Evolutionary conservation across 2,113 vertebrate species (phyloP).

Genomic region (Nansenia antarctica): DNA sequence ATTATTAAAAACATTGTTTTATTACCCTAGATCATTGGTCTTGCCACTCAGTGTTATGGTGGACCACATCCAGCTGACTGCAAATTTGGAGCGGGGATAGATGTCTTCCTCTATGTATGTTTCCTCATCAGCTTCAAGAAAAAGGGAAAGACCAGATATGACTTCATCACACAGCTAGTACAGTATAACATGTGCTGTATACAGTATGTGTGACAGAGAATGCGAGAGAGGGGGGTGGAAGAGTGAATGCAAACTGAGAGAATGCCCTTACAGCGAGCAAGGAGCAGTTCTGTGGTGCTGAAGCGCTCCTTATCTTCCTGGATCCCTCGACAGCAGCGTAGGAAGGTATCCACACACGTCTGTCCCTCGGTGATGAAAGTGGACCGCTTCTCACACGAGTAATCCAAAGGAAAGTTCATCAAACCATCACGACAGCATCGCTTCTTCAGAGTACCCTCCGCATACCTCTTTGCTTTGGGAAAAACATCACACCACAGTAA

Average conservation of each 20-base stretch:
- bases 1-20: background rate
- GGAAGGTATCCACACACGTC: constrained; percentile 63
- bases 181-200: background rate
- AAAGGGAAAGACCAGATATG: background rate
- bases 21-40: background rate
- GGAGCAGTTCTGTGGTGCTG: background rate
- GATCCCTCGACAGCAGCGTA: constrained; percentile 67
- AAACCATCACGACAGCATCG: constrained; percentile 76
- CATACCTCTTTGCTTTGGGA: constrained; percentile 58
- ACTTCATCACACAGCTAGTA: background rate
- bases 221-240: constrained; percentile 8
- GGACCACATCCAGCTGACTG: constrained; percentile 19
- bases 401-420: constrained; percentile 70
- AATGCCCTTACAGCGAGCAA: background rate
- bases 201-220: background rate
- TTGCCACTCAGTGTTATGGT: background rate
- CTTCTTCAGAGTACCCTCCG: background rate
- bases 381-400: constrained; percentile 56
- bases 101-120: background rate
- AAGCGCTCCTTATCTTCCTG: background rate
- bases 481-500: background rate
- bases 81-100: background rate
- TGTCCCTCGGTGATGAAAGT: constrained; percentile 49
- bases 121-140: background rate
- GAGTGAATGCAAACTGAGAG: too few relatives aligned